A percentile compares a stretch with the other conserved stretches of the same genome.
Evolutionary conservation across 2,797 vertebrate genomes (phyloP).

Genomic region (Acanthurus leucopareius): DNA sequence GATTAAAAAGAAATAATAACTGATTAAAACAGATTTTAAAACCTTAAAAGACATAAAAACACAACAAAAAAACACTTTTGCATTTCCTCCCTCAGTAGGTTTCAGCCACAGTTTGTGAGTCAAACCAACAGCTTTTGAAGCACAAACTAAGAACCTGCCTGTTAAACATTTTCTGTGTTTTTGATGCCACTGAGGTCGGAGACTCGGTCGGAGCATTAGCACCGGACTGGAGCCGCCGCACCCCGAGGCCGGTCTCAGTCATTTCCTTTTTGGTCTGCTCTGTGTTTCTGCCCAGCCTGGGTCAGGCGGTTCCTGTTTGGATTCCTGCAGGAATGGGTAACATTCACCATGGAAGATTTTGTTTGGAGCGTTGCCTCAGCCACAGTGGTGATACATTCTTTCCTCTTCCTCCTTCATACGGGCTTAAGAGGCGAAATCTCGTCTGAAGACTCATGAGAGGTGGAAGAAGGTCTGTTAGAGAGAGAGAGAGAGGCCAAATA

Average conservation of each 20-base stretch:
- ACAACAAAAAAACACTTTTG: neutral
- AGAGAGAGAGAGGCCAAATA: constrained; percentile 10
- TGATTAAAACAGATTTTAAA: no score
- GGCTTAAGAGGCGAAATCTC: constrained; percentile 12
- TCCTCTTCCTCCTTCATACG: constrained; percentile 43
- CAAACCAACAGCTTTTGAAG: neutral
- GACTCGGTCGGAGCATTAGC: constrained; percentile 41
- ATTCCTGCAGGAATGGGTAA: constrained; percentile 68
- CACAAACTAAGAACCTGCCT: neutral
- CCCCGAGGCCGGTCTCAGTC: constrained; percentile 56
- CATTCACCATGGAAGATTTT: constrained; percentile 61
- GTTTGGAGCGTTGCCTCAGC: constrained; percentile 55
- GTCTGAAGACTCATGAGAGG: neutral
- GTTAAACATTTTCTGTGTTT: constrained; percentile 15
- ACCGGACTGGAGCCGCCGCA: constrained; percentile 35
- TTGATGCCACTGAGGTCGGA: constrained; percentile 29
- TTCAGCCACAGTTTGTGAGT: neutral
- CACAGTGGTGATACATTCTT: constrained; percentile 55
- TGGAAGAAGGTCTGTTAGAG: constrained; percentile 8
- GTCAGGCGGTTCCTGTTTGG: constrained; percentile 81
- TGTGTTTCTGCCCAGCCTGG: constrained; percentile 42
- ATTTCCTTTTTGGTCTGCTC: constrained; percentile 75
- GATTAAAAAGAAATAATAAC: no score
- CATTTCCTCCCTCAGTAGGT: neutral
- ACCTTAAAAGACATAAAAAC: no score